These are phyloP conservation scores for Lutraria lutraria DNA, from an alignment of 2,888 invertebrate genomes.

Conservation along the genomic window DNA sequence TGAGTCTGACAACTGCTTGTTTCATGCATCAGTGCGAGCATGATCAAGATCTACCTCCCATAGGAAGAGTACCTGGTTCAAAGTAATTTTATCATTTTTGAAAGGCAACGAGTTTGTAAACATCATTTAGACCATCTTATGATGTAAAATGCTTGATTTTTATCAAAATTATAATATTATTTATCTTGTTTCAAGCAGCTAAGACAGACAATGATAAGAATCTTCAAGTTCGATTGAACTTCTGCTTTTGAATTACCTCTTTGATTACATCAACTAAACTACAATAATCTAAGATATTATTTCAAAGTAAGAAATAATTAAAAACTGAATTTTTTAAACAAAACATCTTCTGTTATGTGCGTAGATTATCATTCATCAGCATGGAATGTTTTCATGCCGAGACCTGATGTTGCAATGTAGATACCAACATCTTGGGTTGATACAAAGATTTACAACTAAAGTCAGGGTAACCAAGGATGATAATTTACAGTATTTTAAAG, in stretches of 20 bases:
- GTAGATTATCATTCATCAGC: background rate
- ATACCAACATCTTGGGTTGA: background rate
- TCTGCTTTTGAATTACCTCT: background rate
- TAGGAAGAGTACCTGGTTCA: constrained; percentile 11
- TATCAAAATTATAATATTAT: constrained; percentile 31
- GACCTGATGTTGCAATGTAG: background rate
- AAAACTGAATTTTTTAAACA: background rate
- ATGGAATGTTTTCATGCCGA: background rate
- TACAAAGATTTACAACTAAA: background rate
- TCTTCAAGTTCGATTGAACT: background rate
- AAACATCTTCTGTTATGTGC: background rate
- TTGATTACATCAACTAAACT: background rate
- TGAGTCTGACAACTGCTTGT: constrained; percentile 13
- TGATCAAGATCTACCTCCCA: constrained; percentile 25
- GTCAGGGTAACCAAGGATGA: background rate
- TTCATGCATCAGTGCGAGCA: constrained; percentile 26
- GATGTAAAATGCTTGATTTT: constrained; percentile 30
- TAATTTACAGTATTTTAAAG: background rate
- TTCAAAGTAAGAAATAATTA: background rate
- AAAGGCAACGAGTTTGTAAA: constrained; percentile 28
- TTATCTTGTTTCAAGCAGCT: constrained; percentile 29
- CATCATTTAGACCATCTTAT: constrained; percentile 26
- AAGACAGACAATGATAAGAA: constrained; percentile 1
- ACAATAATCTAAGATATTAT: constrained; percentile 22
- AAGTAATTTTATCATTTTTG: constrained; percentile 35